Conservation (phyloP, 1,140 invertebrate genomes). For the Bombyx mori region DNA sequence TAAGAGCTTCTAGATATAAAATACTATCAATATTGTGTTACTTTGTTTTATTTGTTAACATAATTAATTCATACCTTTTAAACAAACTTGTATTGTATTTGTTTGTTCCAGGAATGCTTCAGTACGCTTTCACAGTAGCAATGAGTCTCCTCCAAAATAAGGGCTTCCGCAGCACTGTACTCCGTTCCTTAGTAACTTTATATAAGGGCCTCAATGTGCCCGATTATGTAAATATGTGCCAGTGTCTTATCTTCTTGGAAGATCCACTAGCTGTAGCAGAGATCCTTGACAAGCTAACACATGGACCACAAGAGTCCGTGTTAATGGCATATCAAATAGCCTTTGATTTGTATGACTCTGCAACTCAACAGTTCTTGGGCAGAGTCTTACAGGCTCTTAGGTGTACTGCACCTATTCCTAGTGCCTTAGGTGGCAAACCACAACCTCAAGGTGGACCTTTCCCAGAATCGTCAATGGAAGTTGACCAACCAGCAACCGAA, state of each 20-base stretch:
- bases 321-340: constrained; percentile 99
- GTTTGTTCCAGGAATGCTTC: constrained; percentile 83
- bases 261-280: constrained; percentile 93
- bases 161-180: constrained; percentile 90
- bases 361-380: constrained; percentile 96
- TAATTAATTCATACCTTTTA: no score
- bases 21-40: no score
- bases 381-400: constrained; percentile 88
- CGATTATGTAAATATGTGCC: constrained; percentile 97
- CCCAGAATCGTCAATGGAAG: constrained; percentile 66
- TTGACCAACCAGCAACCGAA: constrained; percentile 55
- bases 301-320: constrained; percentile 79
- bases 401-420: constrained; percentile 87
- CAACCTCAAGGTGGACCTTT: constrained; percentile 75
- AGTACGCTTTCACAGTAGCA: constrained; percentile 95
- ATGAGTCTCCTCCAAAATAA: constrained; percentile 96
- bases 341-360: constrained; percentile 99
- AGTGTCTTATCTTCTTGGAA: constrained; percentile 96
- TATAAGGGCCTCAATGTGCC: constrained; percentile 90
- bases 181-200: constrained; percentile 89
- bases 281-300: constrained; percentile 90
- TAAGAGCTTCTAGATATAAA: no score
- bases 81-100: constrained; percentile 1
- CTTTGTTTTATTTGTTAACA: no score
- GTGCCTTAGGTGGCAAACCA: constrained; percentile 79